phyloP scores from a whole-genome alignment of 2,797 vertebrate genomes.

The Pelobates cultripes region DNA sequence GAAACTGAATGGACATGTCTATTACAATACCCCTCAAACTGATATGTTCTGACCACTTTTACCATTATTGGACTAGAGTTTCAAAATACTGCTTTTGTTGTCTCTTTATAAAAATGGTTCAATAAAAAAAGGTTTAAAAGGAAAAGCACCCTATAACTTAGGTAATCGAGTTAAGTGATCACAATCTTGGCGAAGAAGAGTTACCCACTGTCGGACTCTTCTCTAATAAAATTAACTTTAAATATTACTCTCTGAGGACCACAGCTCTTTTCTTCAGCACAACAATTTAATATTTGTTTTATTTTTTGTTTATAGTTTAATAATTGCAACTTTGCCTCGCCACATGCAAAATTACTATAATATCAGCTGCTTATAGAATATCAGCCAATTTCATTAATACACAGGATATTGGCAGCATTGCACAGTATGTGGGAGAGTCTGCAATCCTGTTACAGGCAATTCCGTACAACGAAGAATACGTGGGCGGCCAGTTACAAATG shows the following conservation, averaged over 20 bases:
- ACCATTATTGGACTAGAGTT: too few relatives aligned
- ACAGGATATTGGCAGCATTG: not conserved
- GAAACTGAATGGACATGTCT: too few relatives aligned
- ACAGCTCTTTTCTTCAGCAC: not conserved
- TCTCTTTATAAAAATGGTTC: too few relatives aligned
- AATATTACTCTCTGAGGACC: not conserved
- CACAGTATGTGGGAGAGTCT: not conserved
- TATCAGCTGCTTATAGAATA: not conserved
- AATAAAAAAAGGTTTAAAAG: too few relatives aligned
- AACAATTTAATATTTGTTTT: not conserved
- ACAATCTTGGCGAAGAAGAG: too few relatives aligned
- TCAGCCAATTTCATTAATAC: not conserved
- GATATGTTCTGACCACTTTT: too few relatives aligned
- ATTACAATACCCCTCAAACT: too few relatives aligned
- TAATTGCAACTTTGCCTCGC: not conserved
- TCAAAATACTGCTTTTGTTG: too few relatives aligned
- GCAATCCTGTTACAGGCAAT: not conserved
- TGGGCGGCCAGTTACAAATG: not conserved
- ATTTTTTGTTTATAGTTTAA: not conserved
- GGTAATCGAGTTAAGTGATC: too few relatives aligned
- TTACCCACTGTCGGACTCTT: too few relatives aligned
- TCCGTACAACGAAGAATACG: not conserved
- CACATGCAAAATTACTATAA: not conserved
- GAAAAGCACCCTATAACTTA: too few relatives aligned
- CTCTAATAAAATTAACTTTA: too few relatives aligned